Percentiles rank a stretch among this genome's conserved stretches.
Evolutionary conservation across 64 coral and sea anemone genomes (phyloP).

Genomic region (Montipora foliosa): DNA sequence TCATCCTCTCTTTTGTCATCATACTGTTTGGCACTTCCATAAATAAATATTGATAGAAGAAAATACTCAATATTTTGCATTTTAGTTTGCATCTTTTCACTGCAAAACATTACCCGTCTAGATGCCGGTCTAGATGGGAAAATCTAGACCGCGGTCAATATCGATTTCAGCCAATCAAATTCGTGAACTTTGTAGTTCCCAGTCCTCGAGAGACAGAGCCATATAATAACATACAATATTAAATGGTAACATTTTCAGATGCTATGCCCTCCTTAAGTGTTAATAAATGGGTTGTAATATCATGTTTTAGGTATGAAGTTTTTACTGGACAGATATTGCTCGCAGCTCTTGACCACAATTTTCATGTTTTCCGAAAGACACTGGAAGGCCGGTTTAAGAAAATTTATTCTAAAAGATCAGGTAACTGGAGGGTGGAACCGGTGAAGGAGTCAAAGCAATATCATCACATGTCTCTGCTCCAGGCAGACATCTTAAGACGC

Average conservation of each 20-base stretch:
- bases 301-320: conserved; percentile 42
- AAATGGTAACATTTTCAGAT: conserved; percentile 21
- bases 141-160: too few relatives aligned
- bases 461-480: conserved; percentile 28
- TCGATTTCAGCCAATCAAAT: too few relatives aligned
- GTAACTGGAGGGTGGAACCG: conserved; percentile 56
- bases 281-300: neutral
- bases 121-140: too few relatives aligned
- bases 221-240: neutral
- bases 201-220: too few relatives aligned
- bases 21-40: too few relatives aligned
- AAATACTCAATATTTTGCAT: too few relatives aligned
- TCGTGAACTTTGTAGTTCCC: too few relatives aligned
- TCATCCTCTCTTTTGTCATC: too few relatives aligned
- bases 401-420: conserved; percentile 55
- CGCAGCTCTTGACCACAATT: conserved; percentile 71
- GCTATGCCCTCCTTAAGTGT: neutral
- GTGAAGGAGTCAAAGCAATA: conserved; percentile 54
- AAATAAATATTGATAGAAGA: too few relatives aligned
- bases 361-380: conserved; percentile 48
- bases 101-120: too few relatives aligned
- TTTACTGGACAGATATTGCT: conserved; percentile 11
- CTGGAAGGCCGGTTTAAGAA: conserved; percentile 44
- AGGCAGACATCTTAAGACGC: conserved; percentile 36
- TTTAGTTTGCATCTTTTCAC: too few relatives aligned